A percentile compares a stretch with the other conserved stretches of the same genome.
These are phyloP conservation scores for Epinotia bilunana DNA, from an alignment of 2,888 invertebrate genomes.

Conservation along the genomic window DNA sequence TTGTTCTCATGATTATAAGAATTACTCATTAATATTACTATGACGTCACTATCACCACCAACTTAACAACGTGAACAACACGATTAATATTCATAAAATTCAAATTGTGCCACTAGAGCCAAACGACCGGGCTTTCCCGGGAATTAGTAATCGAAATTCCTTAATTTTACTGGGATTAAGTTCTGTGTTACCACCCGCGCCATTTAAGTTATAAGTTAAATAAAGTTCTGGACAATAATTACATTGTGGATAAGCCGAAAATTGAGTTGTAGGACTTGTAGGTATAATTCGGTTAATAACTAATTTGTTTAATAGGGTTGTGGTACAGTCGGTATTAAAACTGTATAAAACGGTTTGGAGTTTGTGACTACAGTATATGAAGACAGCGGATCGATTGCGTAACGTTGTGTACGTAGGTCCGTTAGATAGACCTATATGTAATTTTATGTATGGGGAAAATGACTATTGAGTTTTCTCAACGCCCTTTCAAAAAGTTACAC, in stretches of 20 bases:
- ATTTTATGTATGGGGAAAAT: no score
- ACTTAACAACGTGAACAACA: conserved; percentile 34
- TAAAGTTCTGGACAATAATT: conserved; percentile 38
- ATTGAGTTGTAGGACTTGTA: conserved; percentile 34
- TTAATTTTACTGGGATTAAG: conserved; percentile 62
- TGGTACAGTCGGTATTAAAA: conserved; percentile 3
- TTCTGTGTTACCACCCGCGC: conserved; percentile 54
- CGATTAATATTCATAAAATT: conserved; percentile 72
- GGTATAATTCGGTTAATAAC: conserved; percentile 38
- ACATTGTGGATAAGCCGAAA: conserved; percentile 40
- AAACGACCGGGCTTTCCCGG: conserved; percentile 63
- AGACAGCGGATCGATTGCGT: no score
- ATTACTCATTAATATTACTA: no score
- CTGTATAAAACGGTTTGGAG: background rate
- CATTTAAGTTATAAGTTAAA: conserved; percentile 36
- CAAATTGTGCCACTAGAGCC: conserved; percentile 65
- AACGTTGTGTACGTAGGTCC: no score
- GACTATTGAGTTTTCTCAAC: no score
- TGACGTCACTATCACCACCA: background rate
- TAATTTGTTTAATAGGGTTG: conserved; percentile 42
- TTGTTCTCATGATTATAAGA: no score
- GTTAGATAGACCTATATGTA: no score
- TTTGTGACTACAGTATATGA: no score
- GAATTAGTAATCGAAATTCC: conserved; percentile 71
- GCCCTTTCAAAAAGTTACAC: no score